These are phyloP conservation scores for Eriosoma lanigerum DNA, from an alignment of 1,140 invertebrate species.

Conservation along the genomic window DNA sequence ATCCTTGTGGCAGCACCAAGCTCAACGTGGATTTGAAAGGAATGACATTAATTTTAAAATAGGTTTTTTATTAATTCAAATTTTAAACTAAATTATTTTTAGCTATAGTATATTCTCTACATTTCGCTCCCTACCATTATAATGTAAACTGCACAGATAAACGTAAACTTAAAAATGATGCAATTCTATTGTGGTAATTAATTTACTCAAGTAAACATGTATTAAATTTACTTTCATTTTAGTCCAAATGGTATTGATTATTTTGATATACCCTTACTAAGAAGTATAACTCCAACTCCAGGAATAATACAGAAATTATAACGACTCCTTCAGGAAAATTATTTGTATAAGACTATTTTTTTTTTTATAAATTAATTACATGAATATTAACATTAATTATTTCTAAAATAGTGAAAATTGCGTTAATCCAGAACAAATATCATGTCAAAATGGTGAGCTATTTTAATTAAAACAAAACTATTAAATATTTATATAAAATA, in stretches of 20 bases:
- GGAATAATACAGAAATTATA: background rate
- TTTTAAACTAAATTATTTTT: background rate
- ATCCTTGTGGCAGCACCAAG: background rate
- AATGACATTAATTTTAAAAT: background rate
- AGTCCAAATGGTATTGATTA: background rate
- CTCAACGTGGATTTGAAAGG: background rate
- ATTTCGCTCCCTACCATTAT: background rate
- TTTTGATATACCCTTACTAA: background rate
- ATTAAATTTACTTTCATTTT: background rate
- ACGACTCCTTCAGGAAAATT: background rate
- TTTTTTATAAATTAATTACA: no score
- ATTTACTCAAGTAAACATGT: background rate
- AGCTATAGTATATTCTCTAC: background rate
- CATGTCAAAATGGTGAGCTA: no score
- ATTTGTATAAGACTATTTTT: background rate
- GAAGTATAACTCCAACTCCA: background rate
- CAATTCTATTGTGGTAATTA: background rate
- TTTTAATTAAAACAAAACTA: no score
- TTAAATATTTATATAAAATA: no score
- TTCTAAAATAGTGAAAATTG: no score
- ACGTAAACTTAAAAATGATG: background rate
- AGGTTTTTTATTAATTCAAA: background rate
- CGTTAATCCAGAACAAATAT: no score
- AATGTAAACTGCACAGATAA: background rate
- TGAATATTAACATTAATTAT: no score